phyloP scores from a whole-genome alignment of 2,797 vertebrate genomes.

The Poeciliopsis infans region DNA sequence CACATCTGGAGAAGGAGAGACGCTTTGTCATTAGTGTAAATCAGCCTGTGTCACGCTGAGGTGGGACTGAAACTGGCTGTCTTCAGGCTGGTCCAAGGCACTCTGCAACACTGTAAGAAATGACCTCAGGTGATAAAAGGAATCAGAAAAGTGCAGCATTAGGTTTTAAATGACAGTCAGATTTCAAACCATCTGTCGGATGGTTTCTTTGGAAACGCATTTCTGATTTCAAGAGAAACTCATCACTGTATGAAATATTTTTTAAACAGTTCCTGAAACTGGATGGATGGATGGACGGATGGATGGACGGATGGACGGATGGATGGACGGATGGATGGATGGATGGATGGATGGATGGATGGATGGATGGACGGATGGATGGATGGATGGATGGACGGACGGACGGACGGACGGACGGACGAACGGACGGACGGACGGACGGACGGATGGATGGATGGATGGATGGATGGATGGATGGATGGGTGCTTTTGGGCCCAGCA shows the following conservation, averaged over 20 bases:
- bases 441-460: too few relatives aligned
- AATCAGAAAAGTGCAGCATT: constrained; percentile 9
- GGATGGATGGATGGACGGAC: not conserved
- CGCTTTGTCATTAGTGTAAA: constrained; percentile 61
- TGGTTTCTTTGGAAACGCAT: not conserved
- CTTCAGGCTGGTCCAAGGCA: constrained; percentile 22
- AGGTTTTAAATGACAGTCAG: constrained; percentile 1
- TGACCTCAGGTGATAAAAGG: constrained; percentile 11
- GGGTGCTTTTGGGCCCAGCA: not conserved
- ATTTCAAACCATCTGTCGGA: not conserved
- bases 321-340: not conserved
- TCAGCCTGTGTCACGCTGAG: constrained; percentile 45
- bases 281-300: not conserved
- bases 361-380: not conserved
- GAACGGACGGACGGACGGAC: too few relatives aligned
- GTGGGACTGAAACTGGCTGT: constrained; percentile 2
- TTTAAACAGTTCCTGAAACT: not conserved
- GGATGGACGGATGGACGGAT: too few relatives aligned
- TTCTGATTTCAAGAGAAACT: too few relatives aligned
- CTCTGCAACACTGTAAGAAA: not conserved
- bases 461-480: not conserved
- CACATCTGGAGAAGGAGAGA: constrained; percentile 27
- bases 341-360: not conserved
- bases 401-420: too few relatives aligned
- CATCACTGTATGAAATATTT: not conserved